Evolutionary conservation across 2,797 vertebrate genomes (phyloP).

Genomic region (Esox masquinongy): DNA sequence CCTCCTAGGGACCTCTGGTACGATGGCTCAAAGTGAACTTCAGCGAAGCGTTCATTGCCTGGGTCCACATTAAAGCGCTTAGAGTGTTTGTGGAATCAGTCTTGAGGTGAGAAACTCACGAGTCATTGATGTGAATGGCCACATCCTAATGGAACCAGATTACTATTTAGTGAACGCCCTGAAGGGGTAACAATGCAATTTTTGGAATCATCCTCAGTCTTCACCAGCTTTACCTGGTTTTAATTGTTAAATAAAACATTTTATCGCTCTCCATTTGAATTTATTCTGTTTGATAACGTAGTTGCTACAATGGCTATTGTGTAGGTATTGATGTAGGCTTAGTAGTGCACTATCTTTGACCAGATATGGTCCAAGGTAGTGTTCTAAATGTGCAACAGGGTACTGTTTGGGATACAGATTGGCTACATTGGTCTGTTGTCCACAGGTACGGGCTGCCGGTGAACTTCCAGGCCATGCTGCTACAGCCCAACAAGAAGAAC

Average conservation of each 20-base stretch:
- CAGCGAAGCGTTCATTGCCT: conserved; percentile 97
- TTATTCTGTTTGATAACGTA: no score
- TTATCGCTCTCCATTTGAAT: no score
- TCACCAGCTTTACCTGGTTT: no score
- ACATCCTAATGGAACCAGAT: neutral
- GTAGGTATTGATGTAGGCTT: no score
- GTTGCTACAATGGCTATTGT: no score
- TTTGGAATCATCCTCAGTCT: no score
- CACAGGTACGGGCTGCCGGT: conserved; percentile 93
- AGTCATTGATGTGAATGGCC: neutral
- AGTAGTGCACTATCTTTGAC: no score
- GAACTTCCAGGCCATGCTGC: conserved; percentile 98
- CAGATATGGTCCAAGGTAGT: no score
- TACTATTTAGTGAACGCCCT: no score
- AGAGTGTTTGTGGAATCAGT: conserved; percentile 97
- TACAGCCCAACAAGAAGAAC: conserved; percentile 95
- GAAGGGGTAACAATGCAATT: no score
- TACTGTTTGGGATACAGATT: neutral
- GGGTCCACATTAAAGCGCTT: conserved; percentile 97
- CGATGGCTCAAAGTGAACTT: conserved; percentile 99
- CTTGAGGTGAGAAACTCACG: conserved; percentile 80
- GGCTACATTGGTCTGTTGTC: neutral
- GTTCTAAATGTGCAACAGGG: neutral
- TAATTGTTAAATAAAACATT: no score
- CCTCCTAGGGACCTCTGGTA: conserved; percentile 90